Evolutionary conservation across 2,113 vertebrate genomes (phyloP).

Genomic region (Daubentonia madagascariensis): DNA sequence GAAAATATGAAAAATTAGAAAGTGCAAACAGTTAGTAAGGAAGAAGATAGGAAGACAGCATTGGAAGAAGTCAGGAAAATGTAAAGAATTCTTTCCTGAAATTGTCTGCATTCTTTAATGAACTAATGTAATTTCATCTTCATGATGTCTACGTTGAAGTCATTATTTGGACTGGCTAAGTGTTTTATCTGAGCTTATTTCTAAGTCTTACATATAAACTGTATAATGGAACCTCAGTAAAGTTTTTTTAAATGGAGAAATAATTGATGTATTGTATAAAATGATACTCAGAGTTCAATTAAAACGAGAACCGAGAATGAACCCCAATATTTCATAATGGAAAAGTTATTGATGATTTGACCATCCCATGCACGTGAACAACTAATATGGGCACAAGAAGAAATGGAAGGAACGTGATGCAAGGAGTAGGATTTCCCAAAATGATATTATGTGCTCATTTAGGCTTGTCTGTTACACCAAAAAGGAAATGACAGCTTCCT

Average conservation of each 20-base stretch:
- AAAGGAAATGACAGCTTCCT: not conserved
- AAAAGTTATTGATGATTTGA: not conserved
- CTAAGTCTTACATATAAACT: not conserved
- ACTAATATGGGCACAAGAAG: not conserved
- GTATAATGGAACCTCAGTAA: not conserved
- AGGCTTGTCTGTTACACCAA: not conserved
- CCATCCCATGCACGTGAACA: not conserved
- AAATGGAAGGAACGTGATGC: not conserved
- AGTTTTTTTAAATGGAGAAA: not conserved
- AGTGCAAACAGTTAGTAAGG: not conserved
- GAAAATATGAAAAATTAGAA: not conserved
- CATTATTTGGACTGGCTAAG: not conserved
- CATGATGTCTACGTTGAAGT: not conserved
- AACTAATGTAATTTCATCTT: not conserved
- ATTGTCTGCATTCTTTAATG: not conserved
- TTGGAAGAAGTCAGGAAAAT: not conserved
- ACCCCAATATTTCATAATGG: not conserved
- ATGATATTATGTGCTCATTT: not conserved
- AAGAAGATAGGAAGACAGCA: not conserved
- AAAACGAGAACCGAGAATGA: not conserved
- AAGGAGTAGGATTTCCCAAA: not conserved
- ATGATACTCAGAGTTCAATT: not conserved
- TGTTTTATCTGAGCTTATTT: not conserved
- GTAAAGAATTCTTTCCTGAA: not conserved
- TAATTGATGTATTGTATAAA: not conserved